These are phyloP conservation scores for Bubo bubo DNA, from an alignment of 2,113 vertebrate genomes.

Conservation along the genomic window DNA sequence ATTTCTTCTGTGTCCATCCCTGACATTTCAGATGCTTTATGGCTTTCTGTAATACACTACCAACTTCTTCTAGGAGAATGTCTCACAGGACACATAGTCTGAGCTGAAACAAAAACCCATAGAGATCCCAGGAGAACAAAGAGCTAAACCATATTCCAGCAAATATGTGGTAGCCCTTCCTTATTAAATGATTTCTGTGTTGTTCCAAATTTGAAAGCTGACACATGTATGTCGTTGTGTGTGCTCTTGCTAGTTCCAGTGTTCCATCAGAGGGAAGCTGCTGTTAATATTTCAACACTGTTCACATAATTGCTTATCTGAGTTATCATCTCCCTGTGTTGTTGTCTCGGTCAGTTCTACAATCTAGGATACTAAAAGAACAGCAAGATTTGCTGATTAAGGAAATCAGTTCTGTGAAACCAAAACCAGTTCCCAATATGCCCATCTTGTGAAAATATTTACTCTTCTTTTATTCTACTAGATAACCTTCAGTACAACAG, in stretches of 20 bases:
- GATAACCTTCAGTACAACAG: neutral
- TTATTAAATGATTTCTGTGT: neutral
- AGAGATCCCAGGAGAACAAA: neutral
- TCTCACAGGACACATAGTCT: neutral
- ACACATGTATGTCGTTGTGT: neutral
- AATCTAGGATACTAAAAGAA: neutral
- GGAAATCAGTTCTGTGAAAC: neutral
- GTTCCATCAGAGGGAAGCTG: neutral
- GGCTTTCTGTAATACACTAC: neutral
- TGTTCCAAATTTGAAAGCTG: neutral
- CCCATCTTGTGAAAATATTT: neutral
- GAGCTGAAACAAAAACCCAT: neutral
- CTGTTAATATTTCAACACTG: neutral
- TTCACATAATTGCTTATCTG: neutral
- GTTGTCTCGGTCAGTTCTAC: neutral
- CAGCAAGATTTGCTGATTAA: neutral
- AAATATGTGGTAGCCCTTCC: neutral
- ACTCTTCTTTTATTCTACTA: neutral
- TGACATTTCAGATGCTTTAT: neutral
- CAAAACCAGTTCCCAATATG: neutral
- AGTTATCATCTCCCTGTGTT: neutral
- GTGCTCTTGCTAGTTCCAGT: neutral
- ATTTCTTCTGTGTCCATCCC: neutral
- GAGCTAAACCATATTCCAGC: neutral
- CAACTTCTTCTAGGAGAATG: neutral